Conservation (phyloP, 2,797 vertebrate genomes). For the Microcaecilia unicolor region DNA sequence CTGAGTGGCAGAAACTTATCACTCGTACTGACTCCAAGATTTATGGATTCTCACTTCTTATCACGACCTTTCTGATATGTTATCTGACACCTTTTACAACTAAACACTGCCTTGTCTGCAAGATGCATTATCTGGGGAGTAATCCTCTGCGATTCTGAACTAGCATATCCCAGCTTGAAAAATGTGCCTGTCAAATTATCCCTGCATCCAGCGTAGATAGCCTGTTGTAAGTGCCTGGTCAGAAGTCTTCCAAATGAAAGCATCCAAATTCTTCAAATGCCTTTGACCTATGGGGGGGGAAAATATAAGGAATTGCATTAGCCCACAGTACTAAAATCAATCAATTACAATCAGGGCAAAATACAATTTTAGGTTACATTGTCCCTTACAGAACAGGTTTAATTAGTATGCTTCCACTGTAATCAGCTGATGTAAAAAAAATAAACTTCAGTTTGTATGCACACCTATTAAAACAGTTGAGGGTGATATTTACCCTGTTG, state of each 20-base stretch:
- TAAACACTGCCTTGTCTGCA: constrained; percentile 37
- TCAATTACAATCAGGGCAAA: no score
- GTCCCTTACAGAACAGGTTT: no score
- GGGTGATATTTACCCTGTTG: no score
- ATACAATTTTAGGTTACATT: no score
- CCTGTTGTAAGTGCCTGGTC: constrained; percentile 19
- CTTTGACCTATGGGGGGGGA: constrained; percentile 28
- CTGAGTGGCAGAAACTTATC: constrained; percentile 44
- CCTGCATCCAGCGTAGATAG: constrained; percentile 22
- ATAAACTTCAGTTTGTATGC: no score
- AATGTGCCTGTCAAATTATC: constrained; percentile 40
- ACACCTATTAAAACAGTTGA: no score
- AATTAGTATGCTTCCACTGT: no score
- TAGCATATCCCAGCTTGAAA: constrained; percentile 13
- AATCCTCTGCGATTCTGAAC: constrained; percentile 39
- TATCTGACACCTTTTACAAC: constrained; percentile 38
- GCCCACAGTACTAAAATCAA: no score
- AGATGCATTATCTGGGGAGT: constrained; percentile 43
- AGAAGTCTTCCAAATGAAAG: constrained; percentile 24
- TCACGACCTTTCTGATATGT: constrained; percentile 32
- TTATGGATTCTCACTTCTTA: constrained; percentile 13
- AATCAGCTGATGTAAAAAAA: no score
- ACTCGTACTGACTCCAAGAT: constrained; percentile 31
- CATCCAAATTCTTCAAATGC: not conserved
- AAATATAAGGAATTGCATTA: no score